phyloP scores from a whole-genome alignment of 2,797 vertebrate species.

The Melanotaenia maccullochi region DNA sequence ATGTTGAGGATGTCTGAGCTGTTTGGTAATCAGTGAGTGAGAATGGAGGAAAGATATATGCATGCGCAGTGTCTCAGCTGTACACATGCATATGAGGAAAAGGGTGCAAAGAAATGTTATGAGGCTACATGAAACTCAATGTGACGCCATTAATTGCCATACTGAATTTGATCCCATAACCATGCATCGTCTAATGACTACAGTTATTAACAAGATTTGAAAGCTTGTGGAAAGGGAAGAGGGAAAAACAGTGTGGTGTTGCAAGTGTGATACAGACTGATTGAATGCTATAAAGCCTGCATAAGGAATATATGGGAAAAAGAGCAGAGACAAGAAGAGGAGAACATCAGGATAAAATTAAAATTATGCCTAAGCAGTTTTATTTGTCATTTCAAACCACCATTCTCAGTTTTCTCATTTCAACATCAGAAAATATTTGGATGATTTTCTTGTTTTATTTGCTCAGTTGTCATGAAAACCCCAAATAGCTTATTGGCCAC shows the following conservation, averaged over 20 bases:
- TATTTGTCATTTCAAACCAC: constrained; percentile 41
- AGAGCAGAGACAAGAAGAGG: neutral
- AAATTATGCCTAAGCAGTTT: constrained; percentile 28
- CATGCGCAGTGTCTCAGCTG: constrained; percentile 46
- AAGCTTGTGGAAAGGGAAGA: constrained; percentile 16
- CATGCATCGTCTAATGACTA: constrained; percentile 29
- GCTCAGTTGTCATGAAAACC: constrained; percentile 39
- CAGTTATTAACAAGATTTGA: constrained; percentile 56
- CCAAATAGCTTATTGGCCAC: constrained; percentile 45
- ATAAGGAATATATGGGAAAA: neutral
- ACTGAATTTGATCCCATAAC: constrained; percentile 40
- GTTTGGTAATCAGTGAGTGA: constrained; percentile 70
- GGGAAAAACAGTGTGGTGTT: neutral
- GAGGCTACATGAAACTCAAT: constrained; percentile 51
- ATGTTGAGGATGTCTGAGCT: constrained; percentile 61
- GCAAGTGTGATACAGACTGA: neutral
- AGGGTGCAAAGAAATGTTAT: constrained; percentile 54
- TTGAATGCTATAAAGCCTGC: neutral
- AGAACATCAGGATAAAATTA: constrained; percentile 11
- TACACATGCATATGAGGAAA: constrained; percentile 56
- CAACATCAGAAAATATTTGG: constrained; percentile 26
- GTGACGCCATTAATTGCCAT: constrained; percentile 47
- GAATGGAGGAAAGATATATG: constrained; percentile 46
- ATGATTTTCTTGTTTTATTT: constrained; percentile 34
- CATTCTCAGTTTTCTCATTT: constrained; percentile 56